These are phyloP conservation scores for Pammene aurita DNA, from an alignment of 2,888 invertebrate species.

Conservation along the genomic window DNA sequence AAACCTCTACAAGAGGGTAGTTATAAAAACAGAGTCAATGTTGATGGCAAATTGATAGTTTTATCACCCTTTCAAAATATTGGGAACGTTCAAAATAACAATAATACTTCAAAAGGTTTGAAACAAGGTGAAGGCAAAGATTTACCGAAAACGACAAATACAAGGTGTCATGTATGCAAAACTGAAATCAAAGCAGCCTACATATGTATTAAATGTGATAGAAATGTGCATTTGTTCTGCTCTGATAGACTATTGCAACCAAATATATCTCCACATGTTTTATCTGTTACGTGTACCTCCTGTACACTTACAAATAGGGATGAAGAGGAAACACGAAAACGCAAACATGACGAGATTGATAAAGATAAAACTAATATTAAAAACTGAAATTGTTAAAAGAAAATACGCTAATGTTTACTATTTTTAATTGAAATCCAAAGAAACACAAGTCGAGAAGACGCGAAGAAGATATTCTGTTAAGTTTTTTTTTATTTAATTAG, in stretches of 20 bases:
- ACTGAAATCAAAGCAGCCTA: conserved; percentile 22
- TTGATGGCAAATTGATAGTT: neutral
- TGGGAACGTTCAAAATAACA: neutral
- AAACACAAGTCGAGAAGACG: neutral
- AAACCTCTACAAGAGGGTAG: neutral
- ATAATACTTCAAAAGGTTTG: neutral
- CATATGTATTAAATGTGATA: conserved; percentile 20
- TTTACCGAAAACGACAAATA: neutral
- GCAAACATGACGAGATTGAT: neutral
- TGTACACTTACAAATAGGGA: conserved; percentile 17
- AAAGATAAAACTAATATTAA: neutral
- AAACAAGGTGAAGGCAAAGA: conserved; percentile 1
- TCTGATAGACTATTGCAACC: conserved; percentile 36
- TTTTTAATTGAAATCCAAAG: neutral
- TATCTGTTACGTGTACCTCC: conserved; percentile 31
- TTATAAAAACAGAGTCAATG: neutral
- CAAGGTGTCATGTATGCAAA: conserved; percentile 31
- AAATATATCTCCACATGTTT: conserved; percentile 10
- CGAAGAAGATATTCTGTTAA: neutral
- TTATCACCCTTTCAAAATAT: conserved; percentile 7
- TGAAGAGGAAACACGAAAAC: conserved; percentile 1
- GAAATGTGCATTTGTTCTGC: conserved; percentile 35
- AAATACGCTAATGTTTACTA: no score
- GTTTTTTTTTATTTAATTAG: neutral
- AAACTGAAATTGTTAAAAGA: neutral